phyloP scores from a whole-genome alignment of 2,888 invertebrate genomes.

The Julus scanicus region DNA sequence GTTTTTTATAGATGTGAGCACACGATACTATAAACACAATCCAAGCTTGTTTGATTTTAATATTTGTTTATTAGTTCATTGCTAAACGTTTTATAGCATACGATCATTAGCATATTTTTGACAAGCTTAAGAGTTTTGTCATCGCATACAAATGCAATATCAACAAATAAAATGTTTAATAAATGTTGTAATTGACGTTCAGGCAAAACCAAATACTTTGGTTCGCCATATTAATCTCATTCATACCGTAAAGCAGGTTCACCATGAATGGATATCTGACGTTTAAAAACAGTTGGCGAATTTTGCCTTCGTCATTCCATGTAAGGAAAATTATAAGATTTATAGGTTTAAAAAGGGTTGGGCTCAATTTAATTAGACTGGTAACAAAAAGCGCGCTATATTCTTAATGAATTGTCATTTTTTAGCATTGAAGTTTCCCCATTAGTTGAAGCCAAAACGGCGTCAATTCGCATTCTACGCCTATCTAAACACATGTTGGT shows the following conservation, averaged over 20 bases:
- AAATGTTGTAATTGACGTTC: not conserved
- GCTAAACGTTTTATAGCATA: not conserved
- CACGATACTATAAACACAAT: no score
- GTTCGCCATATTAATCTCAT: not conserved
- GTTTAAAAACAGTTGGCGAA: not conserved
- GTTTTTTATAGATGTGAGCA: no score
- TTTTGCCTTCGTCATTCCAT: conserved; percentile 23
- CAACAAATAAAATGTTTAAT: not conserved
- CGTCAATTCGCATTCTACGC: conserved; percentile 32
- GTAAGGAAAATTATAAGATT: not conserved
- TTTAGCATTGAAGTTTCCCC: not conserved
- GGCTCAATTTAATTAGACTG: conserved; percentile 15
- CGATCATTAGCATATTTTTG: not conserved
- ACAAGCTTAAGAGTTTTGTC: not conserved
- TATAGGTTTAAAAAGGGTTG: conserved; percentile 4
- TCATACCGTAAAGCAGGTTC: not conserved
- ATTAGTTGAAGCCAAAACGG: not conserved
- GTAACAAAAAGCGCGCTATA: not conserved
- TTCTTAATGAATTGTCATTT: conserved; percentile 19
- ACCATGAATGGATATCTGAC: not conserved
- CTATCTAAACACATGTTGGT: not conserved
- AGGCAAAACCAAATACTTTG: not conserved
- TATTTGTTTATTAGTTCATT: not conserved
- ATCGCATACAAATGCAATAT: not conserved
- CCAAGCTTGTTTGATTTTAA: no score